A percentile compares a stretch with the other conserved stretches of the same genome.
These are phyloP conservation scores for Siniperca scherzeri DNA, from an alignment of 2,797 vertebrate species.

Conservation along the genomic window DNA sequence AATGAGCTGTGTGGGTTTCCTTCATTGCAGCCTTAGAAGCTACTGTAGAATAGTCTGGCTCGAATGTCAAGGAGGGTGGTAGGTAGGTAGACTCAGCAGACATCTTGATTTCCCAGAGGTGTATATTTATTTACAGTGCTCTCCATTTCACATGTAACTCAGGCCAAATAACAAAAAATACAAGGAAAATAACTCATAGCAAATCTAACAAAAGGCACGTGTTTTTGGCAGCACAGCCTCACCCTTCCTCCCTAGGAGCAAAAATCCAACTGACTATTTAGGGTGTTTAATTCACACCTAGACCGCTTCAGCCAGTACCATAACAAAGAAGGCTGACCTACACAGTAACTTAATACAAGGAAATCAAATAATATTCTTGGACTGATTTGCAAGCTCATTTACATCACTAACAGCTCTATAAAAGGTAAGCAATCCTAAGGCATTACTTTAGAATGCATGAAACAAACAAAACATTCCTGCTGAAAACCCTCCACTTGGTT, in stretches of 20 bases:
- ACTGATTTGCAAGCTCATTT: no score
- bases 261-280: neutral
- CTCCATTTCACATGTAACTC: neutral
- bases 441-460: no score
- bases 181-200: no score
- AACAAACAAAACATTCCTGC: no score
- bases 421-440: no score
- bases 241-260: neutral
- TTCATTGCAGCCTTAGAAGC: constrained; percentile 9
- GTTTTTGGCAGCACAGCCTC: neutral
- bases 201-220: neutral
- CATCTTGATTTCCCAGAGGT: neutral
- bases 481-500: no score
- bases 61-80: neutral
- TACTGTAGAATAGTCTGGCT: neutral
- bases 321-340: neutral
- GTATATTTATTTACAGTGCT: neutral
- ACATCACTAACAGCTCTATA: no score
- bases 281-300: neutral
- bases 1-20: constrained; percentile 39
- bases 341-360: neutral
- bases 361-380: neutral
- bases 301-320: neutral
- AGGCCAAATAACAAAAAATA: neutral
- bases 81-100: neutral